Conservation (phyloP, 2,113 vertebrate genomes). For the Atrichornis clamosus region DNA sequence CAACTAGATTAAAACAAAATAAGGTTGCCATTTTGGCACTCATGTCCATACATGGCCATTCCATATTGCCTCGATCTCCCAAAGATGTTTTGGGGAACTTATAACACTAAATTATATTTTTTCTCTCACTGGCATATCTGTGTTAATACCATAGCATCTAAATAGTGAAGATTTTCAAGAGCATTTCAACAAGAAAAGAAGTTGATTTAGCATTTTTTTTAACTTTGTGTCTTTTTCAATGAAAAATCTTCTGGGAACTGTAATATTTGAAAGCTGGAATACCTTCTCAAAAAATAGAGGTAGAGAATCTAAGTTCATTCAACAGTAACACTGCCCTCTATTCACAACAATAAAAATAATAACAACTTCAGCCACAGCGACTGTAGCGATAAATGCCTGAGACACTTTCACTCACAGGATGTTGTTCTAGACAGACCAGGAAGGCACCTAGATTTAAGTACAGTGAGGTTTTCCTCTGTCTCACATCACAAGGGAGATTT, state of each 20-base stretch:
- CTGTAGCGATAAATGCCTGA: background rate
- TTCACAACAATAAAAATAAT: background rate
- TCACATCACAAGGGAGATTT: background rate
- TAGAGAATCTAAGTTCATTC: background rate
- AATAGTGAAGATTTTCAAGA: background rate
- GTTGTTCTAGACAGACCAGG: background rate
- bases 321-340: accelerated
- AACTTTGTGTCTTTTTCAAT: background rate
- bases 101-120: background rate
- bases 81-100: background rate
- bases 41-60: background rate
- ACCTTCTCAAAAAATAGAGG: background rate
- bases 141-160: background rate
- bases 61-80: background rate
- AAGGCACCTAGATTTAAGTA: background rate
- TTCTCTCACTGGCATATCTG: background rate
- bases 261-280: background rate
- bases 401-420: background rate
- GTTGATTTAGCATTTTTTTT: background rate
- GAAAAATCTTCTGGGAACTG: background rate
- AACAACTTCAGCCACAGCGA: background rate
- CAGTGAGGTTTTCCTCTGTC: background rate
- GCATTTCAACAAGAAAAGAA: background rate
- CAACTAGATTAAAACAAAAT: background rate
- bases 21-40: background rate